These are phyloP conservation scores for Sarcophaga rosellei DNA, from an alignment of 2,888 invertebrate genomes.

Conservation along the genomic window DNA sequence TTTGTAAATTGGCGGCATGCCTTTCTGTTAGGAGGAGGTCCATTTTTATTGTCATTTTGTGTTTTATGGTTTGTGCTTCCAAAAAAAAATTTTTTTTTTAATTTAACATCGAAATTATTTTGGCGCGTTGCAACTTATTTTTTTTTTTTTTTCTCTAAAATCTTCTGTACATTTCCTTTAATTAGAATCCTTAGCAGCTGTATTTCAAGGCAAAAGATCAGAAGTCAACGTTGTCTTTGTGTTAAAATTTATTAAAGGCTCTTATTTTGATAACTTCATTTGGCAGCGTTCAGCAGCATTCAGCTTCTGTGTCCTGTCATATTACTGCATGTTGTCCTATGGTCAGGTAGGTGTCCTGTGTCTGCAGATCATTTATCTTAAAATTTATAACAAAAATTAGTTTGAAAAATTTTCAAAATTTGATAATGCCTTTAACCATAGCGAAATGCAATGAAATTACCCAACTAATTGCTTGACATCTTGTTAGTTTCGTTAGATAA, in stretches of 20 bases:
- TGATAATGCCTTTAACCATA: constrained; percentile 18
- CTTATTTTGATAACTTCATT: constrained; percentile 59
- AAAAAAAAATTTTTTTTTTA: not conserved
- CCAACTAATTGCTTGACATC: constrained; percentile 44
- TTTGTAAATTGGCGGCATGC: constrained; percentile 28
- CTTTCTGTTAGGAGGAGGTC: constrained; percentile 55
- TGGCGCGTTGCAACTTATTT: constrained; percentile 31
- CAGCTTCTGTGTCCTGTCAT: constrained; percentile 27
- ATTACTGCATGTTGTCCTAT: constrained; percentile 10
- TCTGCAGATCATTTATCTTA: constrained; percentile 44
- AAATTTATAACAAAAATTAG: constrained; percentile 39
- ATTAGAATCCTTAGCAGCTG: constrained; percentile 52
- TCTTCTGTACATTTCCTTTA: constrained; percentile 1
- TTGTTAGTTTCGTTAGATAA: constrained; percentile 20
- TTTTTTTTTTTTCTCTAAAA: constrained; percentile 6
- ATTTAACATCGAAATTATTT: constrained; percentile 52
- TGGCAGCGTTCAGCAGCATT: constrained; percentile 37
- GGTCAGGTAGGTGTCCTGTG: constrained; percentile 48
- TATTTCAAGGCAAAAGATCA: not conserved
- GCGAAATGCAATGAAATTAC: constrained; percentile 2
- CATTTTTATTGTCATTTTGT: constrained; percentile 47
- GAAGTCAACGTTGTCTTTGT: constrained; percentile 16
- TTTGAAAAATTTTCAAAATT: constrained; percentile 22
- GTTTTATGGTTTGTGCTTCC: constrained; percentile 35
- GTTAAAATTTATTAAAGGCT: constrained; percentile 49